Conservation (phyloP, 64 coral and sea anemone species). For the Dendronephthya gigantea region DNA sequence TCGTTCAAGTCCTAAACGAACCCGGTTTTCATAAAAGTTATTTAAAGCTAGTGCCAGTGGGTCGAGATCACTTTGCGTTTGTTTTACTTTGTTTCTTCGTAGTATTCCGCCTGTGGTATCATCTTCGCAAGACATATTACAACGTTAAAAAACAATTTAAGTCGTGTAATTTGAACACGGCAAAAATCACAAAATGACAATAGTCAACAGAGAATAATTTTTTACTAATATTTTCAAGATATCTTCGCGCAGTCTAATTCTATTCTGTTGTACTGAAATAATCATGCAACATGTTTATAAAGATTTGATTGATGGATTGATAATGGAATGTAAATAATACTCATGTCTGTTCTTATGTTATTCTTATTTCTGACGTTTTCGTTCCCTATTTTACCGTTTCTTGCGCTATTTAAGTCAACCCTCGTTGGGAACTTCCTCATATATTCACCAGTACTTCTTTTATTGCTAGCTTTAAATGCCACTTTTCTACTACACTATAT, state of each 20-base stretch:
- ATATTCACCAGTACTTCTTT: neutral
- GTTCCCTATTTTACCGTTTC: neutral
- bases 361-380: neutral
- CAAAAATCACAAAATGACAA: neutral
- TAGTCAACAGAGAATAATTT: neutral
- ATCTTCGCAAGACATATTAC: neutral
- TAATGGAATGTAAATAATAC: neutral
- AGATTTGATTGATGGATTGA: neutral
- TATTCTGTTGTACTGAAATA: neutral
- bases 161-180: too few relatives aligned
- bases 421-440: neutral
- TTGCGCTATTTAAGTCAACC: neutral
- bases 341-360: neutral
- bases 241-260: neutral
- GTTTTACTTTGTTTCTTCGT: constrained; percentile 59
- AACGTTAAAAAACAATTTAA: too few relatives aligned
- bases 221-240: neutral
- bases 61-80: constrained; percentile 64
- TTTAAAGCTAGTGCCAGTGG: constrained; percentile 69
- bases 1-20: constrained; percentile 65
- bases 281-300: neutral
- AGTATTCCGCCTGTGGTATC: neutral
- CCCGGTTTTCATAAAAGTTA: constrained; percentile 92
- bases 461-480: neutral
- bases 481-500: neutral